A percentile compares a stretch with the other conserved stretches of the same genome.
Conservation (phyloP, 2,888 invertebrate species). For the Amblyteles armatorius region DNA sequence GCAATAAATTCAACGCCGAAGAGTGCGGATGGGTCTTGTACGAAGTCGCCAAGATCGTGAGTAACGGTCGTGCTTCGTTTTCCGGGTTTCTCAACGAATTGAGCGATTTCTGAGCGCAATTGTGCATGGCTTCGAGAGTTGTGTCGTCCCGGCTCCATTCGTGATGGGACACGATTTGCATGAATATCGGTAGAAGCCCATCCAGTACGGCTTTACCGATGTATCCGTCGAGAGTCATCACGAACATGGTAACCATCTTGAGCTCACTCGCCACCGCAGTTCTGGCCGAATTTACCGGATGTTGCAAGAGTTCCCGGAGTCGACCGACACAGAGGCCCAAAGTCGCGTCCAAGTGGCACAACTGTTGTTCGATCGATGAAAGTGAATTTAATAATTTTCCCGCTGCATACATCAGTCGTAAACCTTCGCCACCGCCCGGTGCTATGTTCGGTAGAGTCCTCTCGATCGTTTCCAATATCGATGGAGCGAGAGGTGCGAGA, state of each 20-base stretch:
- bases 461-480: slow-evolving; percentile 89
- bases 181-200: slow-evolving; percentile 86
- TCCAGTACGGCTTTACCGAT: slow-evolving; percentile 82
- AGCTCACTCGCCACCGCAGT: slow-evolving; percentile 87
- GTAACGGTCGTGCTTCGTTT: slow-evolving; percentile 75
- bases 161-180: slow-evolving; percentile 85
- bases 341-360: slow-evolving; percentile 89
- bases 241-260: slow-evolving; percentile 89
- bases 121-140: slow-evolving; percentile 87
- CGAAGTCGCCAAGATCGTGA: slow-evolving; percentile 77
- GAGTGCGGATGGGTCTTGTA: slow-evolving; percentile 85
- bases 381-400: slow-evolving; percentile 91
- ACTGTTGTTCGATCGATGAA: slow-evolving; percentile 87
- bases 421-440: slow-evolving; percentile 89
- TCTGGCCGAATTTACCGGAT: slow-evolving; percentile 72
- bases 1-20: slow-evolving; percentile 80
- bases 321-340: slow-evolving; percentile 89
- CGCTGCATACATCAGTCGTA: slow-evolving; percentile 91
- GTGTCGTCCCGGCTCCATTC: slow-evolving; percentile 88
- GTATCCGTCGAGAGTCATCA: slow-evolving; percentile 87
- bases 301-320: slow-evolving; percentile 85
- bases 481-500: slow-evolving; percentile 91
- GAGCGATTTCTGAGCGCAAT: slow-evolving; percentile 78
- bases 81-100: slow-evolving; percentile 80
- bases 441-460: slow-evolving; percentile 86